Evolutionary conservation across 2,888 invertebrate species (phyloP).

Genomic region (Chironomus tentans): DNA sequence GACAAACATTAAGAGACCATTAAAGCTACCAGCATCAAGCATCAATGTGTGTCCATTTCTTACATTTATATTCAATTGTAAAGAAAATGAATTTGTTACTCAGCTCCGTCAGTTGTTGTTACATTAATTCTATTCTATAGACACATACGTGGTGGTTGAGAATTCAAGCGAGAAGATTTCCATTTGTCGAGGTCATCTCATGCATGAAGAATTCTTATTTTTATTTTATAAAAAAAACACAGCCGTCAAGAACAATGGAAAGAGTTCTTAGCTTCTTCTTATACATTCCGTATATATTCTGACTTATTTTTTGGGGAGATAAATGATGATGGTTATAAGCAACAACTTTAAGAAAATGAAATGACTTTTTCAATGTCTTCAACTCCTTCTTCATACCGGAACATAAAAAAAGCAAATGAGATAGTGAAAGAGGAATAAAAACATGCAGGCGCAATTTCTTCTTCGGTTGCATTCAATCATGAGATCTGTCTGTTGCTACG

Average conservation of each 20-base stretch:
- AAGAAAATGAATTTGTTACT: neutral
- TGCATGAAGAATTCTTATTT: constrained; percentile 12
- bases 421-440: no score
- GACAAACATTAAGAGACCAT: constrained; percentile 11
- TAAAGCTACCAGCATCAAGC: constrained; percentile 16
- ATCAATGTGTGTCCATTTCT: neutral
- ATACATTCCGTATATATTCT: neutral
- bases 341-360: neutral
- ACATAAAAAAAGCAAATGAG: neutral
- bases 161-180: constrained; percentile 24
- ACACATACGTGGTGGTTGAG: neutral
- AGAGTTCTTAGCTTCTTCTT: neutral
- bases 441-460: neutral
- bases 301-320: neutral
- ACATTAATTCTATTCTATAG: neutral
- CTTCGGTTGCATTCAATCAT: neutral
- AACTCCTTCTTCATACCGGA: neutral
- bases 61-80: neutral
- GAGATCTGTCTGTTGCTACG: neutral
- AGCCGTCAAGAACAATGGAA: constrained; percentile 12
- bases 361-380: neutral
- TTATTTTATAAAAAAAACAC: neutral
- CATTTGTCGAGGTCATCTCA: constrained; percentile 25
- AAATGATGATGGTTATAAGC: constrained; percentile 8
- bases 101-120: no score